Base-by-base conservation (phyloP, 1,140 invertebrate genomes). In the Polypedilum pembai region DNA sequence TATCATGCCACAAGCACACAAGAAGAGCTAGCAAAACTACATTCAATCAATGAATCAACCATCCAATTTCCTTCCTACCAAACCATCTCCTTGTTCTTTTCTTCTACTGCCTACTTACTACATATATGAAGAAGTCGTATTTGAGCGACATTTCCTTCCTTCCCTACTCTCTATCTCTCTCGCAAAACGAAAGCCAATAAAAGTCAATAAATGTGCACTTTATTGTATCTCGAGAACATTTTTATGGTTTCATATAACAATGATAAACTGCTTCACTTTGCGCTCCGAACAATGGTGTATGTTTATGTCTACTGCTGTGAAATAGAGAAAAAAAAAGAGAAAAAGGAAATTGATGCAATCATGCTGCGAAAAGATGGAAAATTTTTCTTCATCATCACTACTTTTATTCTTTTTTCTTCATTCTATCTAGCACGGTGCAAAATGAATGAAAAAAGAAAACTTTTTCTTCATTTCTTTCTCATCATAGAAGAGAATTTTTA, bases 171-270 rank as follows among this genome's bases (percentile, higher is more conserved):
- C 45, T n/a, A 10, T 56, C n/a, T 56, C 12, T n/a, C n/a, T n/a
- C n/a, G 45, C 45, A 12, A 56, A 56, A 56, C 8, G 15, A 56
- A 56, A 56, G 45, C 45, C 45, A 56, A 56, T 56, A 56, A 56
- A 56, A 56, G 45, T 56, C 45, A 56, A 56, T 56, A 56, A 56
- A 56, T 56, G 45, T 56, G 45, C 45, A 56, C 45, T 56, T 56
- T 56, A 56, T 56, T 56, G 45, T 56, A 56, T 56, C 45, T 56
- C 45, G 45, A 56, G 45, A 56, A 56, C 45, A 56, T 56, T 56
- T 56, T 56, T 56, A 56, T 56, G 45, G 45, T 56, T 56, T 56
- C 8, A 56, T 56, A 56, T 56, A 56, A 56, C 45, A 56, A 56
- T 56, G 45, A 56, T 56, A 56, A 56, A 56, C 45, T 56, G 45